Evolutionary conservation across 1,140 invertebrate species (phyloP).

Genomic region (Ooceraea biroi): DNA sequence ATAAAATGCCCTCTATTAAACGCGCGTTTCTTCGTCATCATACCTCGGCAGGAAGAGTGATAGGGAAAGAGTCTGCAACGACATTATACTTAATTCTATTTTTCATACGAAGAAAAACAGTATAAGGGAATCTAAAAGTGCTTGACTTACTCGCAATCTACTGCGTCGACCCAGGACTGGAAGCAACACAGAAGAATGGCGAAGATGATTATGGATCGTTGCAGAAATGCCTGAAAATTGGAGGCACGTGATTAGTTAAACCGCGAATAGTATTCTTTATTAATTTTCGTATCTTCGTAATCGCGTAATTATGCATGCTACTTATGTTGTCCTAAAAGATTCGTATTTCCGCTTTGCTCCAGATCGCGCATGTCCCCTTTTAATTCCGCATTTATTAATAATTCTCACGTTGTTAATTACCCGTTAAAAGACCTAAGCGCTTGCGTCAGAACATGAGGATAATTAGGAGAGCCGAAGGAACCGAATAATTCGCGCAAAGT

Average conservation of each 20-base stretch:
- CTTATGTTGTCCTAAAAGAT: not conserved
- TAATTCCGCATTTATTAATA: constrained; percentile 27
- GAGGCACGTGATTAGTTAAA: constrained; percentile 12
- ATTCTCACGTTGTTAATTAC: constrained; percentile 8
- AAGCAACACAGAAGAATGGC: constrained; percentile 76
- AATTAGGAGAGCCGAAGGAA: not conserved
- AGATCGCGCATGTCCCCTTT: not conserved
- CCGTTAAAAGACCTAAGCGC: not conserved
- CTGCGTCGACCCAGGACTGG: constrained; percentile 59
- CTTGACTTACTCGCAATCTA: constrained; percentile 78
- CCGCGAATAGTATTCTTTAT: too few species aligned
- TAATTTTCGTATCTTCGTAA: too few species aligned
- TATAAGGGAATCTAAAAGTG: not conserved
- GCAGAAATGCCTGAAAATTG: constrained; percentile 73
- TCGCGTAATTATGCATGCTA: not conserved
- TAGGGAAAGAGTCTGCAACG: constrained; percentile 73
- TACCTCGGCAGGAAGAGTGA: constrained; percentile 75
- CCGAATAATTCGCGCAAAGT: constrained; percentile 16
- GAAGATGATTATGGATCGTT: constrained; percentile 75
- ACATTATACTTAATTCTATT: constrained; percentile 19
- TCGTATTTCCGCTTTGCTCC: not conserved
- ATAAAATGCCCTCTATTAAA: not conserved
- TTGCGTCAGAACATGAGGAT: not conserved
- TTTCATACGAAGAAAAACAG: constrained; percentile 24
- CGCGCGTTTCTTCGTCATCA: constrained; percentile 74